These are phyloP conservation scores for Cephus pygmeus DNA, from an alignment of 2,888 invertebrate species.

Conservation along the genomic window DNA sequence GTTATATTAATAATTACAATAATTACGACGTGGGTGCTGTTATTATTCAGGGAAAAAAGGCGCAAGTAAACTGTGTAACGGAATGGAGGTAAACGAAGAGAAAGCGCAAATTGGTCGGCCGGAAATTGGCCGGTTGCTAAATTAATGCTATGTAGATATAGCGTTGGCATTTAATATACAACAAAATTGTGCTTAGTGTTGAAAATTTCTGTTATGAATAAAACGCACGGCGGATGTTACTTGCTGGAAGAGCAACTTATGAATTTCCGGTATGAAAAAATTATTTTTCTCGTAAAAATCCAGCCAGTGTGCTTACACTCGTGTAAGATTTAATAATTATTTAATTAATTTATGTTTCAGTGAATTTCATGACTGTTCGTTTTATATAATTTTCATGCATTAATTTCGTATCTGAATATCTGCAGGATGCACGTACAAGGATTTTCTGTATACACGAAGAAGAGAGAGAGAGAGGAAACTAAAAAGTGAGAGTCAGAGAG, in stretches of 20 bases:
- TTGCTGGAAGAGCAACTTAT: neutral
- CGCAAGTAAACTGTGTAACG: neutral
- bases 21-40: neutral
- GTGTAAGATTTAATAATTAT: neutral
- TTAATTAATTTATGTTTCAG: neutral
- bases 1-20: neutral
- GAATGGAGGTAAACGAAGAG: neutral
- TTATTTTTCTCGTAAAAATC: neutral
- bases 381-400: neutral
- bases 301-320: neutral
- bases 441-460: neutral
- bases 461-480: neutral
- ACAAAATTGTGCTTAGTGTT: neutral
- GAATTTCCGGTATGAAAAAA: neutral
- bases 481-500: neutral
- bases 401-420: neutral
- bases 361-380: neutral
- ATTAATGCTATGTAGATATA: neutral
- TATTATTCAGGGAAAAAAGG: neutral
- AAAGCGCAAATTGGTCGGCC: neutral
- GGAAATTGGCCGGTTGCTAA: neutral
- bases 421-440: neutral
- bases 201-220: neutral
- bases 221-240: neutral
- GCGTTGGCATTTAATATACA: neutral